Conservation (phyloP, 2,797 vertebrate genomes). For the Nannoperca obscura region DNA sequence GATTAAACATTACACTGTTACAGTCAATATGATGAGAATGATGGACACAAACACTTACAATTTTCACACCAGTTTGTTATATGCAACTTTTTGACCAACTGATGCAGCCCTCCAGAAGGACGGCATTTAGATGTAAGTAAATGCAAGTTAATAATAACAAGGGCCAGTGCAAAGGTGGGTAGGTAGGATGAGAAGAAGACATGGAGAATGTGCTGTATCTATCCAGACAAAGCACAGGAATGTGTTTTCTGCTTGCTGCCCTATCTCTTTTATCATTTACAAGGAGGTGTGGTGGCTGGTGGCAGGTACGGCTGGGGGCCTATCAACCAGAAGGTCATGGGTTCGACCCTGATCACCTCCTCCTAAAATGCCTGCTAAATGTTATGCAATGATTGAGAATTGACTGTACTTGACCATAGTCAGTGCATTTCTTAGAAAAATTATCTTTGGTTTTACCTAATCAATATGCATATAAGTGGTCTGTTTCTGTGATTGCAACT, state of each 20-base stretch:
- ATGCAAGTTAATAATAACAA: background rate
- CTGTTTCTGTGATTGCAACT: background rate
- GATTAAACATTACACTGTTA: background rate
- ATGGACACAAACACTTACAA: background rate
- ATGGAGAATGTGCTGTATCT: background rate
- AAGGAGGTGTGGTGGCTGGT: no score
- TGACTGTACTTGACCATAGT: background rate
- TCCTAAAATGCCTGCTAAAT: no score
- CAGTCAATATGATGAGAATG: background rate
- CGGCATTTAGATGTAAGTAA: background rate
- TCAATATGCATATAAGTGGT: background rate
- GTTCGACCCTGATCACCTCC: no score
- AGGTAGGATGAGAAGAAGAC: background rate
- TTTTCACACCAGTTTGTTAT: background rate
- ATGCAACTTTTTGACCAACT: background rate
- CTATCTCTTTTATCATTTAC: background rate
- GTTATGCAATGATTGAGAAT: background rate
- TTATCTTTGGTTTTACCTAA: background rate
- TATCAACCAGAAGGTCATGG: no score
- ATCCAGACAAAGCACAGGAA: background rate
- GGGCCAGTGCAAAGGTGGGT: background rate
- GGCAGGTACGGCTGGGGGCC: no score
- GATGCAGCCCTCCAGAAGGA: background rate
- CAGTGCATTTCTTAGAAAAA: background rate
- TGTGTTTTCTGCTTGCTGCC: background rate